Evolutionary conservation across 2,888 invertebrate genomes (phyloP), one percentile per base, ranked within the genome.

Genomic region (Dicroscelio sp.): DNA sequence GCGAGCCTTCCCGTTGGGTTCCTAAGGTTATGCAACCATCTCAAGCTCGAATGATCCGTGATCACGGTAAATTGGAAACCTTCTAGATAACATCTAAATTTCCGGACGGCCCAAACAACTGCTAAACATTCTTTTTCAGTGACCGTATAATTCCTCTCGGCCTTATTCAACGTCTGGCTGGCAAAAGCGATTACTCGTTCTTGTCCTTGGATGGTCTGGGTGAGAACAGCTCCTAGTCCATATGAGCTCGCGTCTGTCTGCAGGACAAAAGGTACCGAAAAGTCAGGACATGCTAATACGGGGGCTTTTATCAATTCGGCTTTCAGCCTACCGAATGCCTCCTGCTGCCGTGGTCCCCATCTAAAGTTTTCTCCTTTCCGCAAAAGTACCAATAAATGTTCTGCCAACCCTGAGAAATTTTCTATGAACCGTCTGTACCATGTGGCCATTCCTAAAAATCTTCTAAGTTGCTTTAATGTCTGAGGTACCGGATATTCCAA

Each of bases 131-230:
- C 73, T 10, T 55, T 52, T 31, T 78, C 78, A 25, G 78, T 60
- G 14, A 78, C 78, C 38, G 78, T 60, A 60, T 78, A 78, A 23
- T 78, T 78, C 20, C 78, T 33, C 38, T 78, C 78, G 2, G 60
- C 60, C 5, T 35, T 10, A 0, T 78, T 79, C 25, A 93, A 25
- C 0, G 88, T 60, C 0, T 92, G 88, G 52, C 93, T 94, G 3
- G 90, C 92, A 27, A 84, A 92, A 1, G 90, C 91, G 8, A 94
- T 73, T 0, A 93, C 91, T 0, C 80, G 20, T 60, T 93, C 93
- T 0, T 58, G 75, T 0, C 58, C 86, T 14, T 83, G 52, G 27
- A 73, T 31, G 0, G 25, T 14, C 25, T 85, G 85, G 0, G 38
- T 71, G 14, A 89, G 33, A 17, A 89, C 80, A 0, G 84, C 84